These are phyloP conservation scores for Epinephelus lanceolatus DNA, from an alignment of 2,113 vertebrate genomes.

Conservation along the genomic window DNA sequence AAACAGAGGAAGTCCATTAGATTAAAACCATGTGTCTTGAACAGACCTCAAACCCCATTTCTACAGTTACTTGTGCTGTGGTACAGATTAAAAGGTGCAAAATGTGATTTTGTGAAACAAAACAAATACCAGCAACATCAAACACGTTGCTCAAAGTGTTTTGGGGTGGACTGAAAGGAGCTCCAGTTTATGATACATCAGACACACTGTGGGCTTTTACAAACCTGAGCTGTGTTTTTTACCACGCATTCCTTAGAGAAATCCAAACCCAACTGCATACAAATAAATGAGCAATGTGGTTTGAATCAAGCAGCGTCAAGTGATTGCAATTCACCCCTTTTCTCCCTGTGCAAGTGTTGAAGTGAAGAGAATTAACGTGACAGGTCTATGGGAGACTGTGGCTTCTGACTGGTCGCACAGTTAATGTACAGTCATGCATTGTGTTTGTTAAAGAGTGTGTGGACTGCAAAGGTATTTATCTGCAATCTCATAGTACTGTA, in stretches of 20 bases:
- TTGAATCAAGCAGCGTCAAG: conserved; percentile 57
- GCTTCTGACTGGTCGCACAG: conserved; percentile 42
- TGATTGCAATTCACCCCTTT: conserved; percentile 43
- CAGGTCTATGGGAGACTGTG: conserved; percentile 51
- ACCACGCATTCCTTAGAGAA: conserved; percentile 34
- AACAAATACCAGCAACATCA: conserved; percentile 20
- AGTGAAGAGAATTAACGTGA: conserved; percentile 62
- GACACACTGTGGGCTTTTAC: conserved; percentile 31
- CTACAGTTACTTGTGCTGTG: conserved; percentile 21
- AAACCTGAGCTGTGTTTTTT: conserved; percentile 57
- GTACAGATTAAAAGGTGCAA: conserved; percentile 26
- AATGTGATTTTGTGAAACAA: conserved; percentile 8
- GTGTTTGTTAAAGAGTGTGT: conserved; percentile 41
- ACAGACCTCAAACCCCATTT: background rate
- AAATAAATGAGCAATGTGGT: conserved; percentile 58
- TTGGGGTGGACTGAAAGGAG: conserved; percentile 25
- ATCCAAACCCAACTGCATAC: conserved; percentile 54
- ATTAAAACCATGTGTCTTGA: conserved; percentile 35
- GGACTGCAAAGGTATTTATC: conserved; percentile 32
- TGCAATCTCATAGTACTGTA: conserved; percentile 12
- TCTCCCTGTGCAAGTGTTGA: conserved; percentile 35
- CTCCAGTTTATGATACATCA: conserved; percentile 37
- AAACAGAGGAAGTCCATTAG: conserved; percentile 14
- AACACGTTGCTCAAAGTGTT: conserved; percentile 19
- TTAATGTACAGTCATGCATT: conserved; percentile 55